Percentiles rank a stretch among this genome's conserved stretches.
Conservation (phyloP, 2,113 vertebrate species). For the Poecile atricapillus region DNA sequence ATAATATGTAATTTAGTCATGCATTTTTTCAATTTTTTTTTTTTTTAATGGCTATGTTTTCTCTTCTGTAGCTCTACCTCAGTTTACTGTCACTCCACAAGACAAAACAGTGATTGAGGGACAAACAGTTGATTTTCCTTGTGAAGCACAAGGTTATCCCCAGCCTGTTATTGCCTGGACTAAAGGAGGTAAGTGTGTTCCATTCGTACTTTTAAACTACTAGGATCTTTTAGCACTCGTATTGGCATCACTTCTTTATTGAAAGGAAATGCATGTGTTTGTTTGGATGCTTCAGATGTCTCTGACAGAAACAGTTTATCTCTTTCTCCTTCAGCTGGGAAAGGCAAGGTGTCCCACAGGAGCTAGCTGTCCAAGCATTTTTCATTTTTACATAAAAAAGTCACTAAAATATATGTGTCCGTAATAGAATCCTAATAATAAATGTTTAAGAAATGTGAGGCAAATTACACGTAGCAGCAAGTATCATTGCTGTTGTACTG, state of each 20-base stretch:
- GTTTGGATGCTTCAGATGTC: neutral
- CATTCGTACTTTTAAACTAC: neutral
- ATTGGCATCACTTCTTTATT: neutral
- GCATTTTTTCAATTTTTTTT: neutral
- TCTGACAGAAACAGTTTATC: neutral
- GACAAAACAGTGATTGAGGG: slow-evolving; percentile 89
- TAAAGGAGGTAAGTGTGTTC: slow-evolving; percentile 79
- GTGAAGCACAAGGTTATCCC: slow-evolving; percentile 90
- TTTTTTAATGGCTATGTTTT: neutral
- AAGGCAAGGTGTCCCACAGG: neutral
- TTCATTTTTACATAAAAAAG: neutral
- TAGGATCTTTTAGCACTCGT: neutral
- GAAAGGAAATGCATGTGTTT: neutral
- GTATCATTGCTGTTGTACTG: neutral
- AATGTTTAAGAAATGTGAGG: neutral
- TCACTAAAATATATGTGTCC: neutral
- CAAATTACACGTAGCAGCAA: neutral
- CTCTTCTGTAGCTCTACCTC: slow-evolving; percentile 80
- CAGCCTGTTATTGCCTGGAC: slow-evolving; percentile 96
- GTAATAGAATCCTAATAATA: neutral
- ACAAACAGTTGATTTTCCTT: slow-evolving; percentile 91
- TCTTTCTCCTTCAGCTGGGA: neutral
- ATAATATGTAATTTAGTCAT: rapidly evolving
- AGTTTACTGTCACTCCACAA: slow-evolving; percentile 90
- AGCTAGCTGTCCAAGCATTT: neutral